Evolutionary conservation across 30 jellyfish, hydroid and myxozoan species (phyloP).

Genomic region (Pseudorhiza aurosa): DNA sequence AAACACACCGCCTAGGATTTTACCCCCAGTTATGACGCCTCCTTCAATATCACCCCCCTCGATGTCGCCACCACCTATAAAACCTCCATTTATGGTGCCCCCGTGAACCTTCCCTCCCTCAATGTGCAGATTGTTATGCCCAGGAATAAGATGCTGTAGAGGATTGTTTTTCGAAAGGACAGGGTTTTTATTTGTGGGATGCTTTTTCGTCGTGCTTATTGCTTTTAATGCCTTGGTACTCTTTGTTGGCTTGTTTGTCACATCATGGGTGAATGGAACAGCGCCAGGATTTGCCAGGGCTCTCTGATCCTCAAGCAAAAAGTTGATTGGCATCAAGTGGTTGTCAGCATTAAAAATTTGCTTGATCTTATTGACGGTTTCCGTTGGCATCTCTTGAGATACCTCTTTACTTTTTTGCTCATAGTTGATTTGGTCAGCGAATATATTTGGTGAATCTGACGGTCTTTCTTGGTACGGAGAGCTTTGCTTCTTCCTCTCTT

Average conservation of each 20-base stretch:
- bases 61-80: conserved; percentile 82
- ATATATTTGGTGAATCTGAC: conserved; percentile 36
- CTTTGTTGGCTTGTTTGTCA: conserved; percentile 1
- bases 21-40: conserved; percentile 83
- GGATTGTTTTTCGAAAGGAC: neutral
- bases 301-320: conserved; percentile 30
- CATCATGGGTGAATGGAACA: neutral
- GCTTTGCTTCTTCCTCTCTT: neutral
- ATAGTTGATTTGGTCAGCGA: conserved; percentile 50
- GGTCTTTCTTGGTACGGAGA: neutral
- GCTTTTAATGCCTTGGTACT: neutral
- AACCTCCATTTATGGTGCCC: conserved; percentile 84
- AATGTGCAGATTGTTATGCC: conserved; percentile 31
- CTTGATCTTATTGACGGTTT: conserved; percentile 45
- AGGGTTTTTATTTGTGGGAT: neutral
- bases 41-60: conserved; percentile 94
- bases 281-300: conserved; percentile 18
- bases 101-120: conserved; percentile 87
- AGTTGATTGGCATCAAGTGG: conserved; percentile 37
- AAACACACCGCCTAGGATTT: conserved; percentile 73
- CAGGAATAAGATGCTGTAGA: neutral
- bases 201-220: neutral
- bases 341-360: conserved; percentile 51
- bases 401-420: conserved; percentile 60
- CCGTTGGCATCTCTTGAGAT: conserved; percentile 64